phyloP scores from a whole-genome alignment of 2,113 vertebrate species.

The Pyxicephalus adspersus region DNA sequence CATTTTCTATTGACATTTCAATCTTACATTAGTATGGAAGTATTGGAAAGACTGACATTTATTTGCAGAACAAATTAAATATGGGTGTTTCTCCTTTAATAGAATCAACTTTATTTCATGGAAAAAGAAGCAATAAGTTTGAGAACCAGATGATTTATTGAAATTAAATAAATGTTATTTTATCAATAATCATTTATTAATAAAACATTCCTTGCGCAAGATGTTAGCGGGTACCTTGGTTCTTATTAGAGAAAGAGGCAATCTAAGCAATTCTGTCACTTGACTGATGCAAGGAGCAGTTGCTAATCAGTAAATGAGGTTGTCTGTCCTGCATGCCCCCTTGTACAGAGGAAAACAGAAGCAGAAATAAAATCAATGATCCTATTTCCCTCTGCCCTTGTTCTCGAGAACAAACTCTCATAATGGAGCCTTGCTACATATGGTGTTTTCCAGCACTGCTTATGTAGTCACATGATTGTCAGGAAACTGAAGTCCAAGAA shows the following conservation, averaged over 20 bases:
- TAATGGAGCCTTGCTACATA: not conserved
- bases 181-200: slow-evolving; percentile 18
- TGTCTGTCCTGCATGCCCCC: slow-evolving; percentile 27
- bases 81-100: not conserved
- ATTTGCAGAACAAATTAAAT: not conserved
- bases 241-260: slow-evolving; percentile 1
- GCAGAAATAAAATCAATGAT: slow-evolving; percentile 34
- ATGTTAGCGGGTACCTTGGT: not conserved
- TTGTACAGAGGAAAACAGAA: slow-evolving; percentile 30
- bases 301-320: slow-evolving; percentile 48
- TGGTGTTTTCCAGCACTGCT: not conserved
- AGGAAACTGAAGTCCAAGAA: not conserved
- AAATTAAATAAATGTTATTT: not conserved
- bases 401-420: slow-evolving; percentile 2
- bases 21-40: not conserved
- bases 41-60: too few species aligned
- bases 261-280: slow-evolving; percentile 41
- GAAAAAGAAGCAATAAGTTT: not conserved
- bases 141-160: slow-evolving; percentile 2
- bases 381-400: slow-evolving; percentile 27
- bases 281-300: slow-evolving; percentile 34
- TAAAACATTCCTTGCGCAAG: not conserved
- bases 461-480: not conserved
- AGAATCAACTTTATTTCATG: not conserved
- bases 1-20: not conserved